Percentiles rank a stretch among this genome's conserved stretches.
Conservation (phyloP, 2,113 vertebrate species). For the Campylomormyrus tamandua region DNA sequence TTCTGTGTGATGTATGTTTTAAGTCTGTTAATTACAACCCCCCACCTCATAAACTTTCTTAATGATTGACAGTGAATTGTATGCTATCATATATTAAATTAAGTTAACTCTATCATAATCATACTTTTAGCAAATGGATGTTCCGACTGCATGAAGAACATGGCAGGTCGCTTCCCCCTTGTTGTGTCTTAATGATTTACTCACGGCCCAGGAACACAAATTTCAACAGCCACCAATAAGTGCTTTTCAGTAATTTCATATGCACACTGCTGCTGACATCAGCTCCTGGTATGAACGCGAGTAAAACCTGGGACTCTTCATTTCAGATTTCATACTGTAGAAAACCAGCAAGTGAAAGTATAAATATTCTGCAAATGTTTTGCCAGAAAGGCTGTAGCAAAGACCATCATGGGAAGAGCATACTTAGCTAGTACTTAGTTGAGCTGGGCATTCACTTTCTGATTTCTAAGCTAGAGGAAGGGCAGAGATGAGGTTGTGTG, state of each 20-base stretch:
- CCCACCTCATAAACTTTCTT: not conserved
- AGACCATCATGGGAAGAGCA: not conserved
- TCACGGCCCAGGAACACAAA: too few relatives aligned
- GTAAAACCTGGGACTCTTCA: not conserved
- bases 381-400: not conserved
- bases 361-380: not conserved
- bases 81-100: not conserved
- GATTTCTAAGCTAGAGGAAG: not conserved
- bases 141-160: not conserved
- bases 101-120: not conserved
- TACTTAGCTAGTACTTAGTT: not conserved
- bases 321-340: not conserved
- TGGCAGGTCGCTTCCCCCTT: not conserved
- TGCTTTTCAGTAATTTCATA: constrained; percentile 3
- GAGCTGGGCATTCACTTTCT: not conserved
- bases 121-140: not conserved
- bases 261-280: not conserved
- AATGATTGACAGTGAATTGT: not conserved
- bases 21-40: not conserved
- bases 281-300: not conserved
- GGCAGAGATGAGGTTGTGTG: not conserved
- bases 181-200: not conserved
- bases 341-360: not conserved
- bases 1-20: not conserved
- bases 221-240: not conserved